Base-by-base conservation (phyloP, 2,888 invertebrate species). In the Gastrophysa polygoni region DNA sequence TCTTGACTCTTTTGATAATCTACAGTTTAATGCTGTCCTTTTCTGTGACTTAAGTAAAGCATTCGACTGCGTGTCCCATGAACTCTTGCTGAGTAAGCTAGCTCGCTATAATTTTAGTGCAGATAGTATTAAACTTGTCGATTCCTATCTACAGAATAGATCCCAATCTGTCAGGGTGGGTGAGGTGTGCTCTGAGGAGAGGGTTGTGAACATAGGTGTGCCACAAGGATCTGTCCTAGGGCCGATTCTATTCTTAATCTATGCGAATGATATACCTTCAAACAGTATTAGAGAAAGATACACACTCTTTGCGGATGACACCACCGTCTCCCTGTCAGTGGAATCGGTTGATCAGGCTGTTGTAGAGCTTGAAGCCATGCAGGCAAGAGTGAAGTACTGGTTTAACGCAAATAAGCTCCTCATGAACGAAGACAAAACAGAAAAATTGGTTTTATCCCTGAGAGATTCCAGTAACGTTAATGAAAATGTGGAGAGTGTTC, bases 361-460 rank as follows among this genome's bases (percentile, higher is more conserved):
- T 24, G 24, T 24, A 24, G 24, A 24, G 24, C 24, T 24, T 24
- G 24, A 24, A 24, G 24, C 24, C 24, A 24, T 24, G 24, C 24
- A 24, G 24, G 24, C 21, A 8, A 24, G 43, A 29, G 55, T 44
- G 38, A 17, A 55, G 17, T 8, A 10, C 6, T 55, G 46, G 24
- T 44, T 55, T 24, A 21, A 21, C 24, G 11, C 24, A 8, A 55
- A 55, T 21, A 55, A 14, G 29, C 55, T 55, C 10, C 17, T 21
- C 11, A n/a, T 55, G 17, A 55, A 55, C 17, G 44, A 8, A 11
- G 28, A 55, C 11, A 55, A 55, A 21, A 55, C 55, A n/a, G 11
- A 44, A 21, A 55, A 44, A 44, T 21, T 55, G 55, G 18, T 55
- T 11, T 55, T 55, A 44, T 55, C 46, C 16, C 17, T 55, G n/a